Evolutionary conservation across 2,888 invertebrate genomes (phyloP).

Genomic region (Ryuthela nishihirai): DNA sequence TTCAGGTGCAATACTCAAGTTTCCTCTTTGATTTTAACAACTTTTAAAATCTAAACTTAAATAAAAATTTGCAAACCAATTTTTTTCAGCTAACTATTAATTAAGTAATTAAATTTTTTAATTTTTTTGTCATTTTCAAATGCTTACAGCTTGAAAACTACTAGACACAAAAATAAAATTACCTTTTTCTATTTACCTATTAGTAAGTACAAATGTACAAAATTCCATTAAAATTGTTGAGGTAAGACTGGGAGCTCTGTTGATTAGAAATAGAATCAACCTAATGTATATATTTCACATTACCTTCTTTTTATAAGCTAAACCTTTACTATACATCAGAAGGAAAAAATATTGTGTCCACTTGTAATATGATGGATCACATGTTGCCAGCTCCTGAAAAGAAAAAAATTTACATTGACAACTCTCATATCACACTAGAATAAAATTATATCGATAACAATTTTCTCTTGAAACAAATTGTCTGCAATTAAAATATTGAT

Average conservation of each 20-base stretch:
- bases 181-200: background rate
- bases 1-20: too few relatives aligned
- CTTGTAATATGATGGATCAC: conserved; percentile 76
- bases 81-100: too few relatives aligned
- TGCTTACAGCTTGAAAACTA: too few relatives aligned
- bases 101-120: too few relatives aligned
- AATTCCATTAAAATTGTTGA: background rate
- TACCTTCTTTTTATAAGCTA: conserved; percentile 82
- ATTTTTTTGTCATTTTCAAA: too few relatives aligned
- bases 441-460: too few relatives aligned
- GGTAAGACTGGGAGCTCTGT: background rate
- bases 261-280: background rate
- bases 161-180: background rate
- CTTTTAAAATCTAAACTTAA: too few relatives aligned
- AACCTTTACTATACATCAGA: conserved; percentile 73
- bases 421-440: too few relatives aligned
- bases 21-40: too few relatives aligned
- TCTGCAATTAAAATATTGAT: too few relatives aligned
- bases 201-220: background rate
- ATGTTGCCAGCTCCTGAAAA: conserved; percentile 72
- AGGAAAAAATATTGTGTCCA: conserved; percentile 97
- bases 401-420: conserved; percentile 1
- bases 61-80: too few relatives aligned
- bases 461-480: too few relatives aligned
- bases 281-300: conserved; percentile 39